phyloP scores from a whole-genome alignment of 2,888 invertebrate species.

The Oligia latruncula region DNA sequence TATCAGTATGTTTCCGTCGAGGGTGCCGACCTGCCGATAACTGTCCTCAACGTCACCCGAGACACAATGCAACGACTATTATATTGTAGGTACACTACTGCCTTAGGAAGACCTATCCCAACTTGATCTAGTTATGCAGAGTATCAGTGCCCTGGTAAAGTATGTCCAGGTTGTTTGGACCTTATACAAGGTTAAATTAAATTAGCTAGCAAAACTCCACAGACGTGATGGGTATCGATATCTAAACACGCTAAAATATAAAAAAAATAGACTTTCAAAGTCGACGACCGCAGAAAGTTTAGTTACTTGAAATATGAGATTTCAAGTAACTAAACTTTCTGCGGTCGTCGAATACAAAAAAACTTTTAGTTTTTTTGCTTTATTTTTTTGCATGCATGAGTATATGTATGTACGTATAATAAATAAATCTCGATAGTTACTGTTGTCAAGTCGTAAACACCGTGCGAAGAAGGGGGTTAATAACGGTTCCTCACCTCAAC shows the following conservation, averaged over 20 bases:
- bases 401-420: no score
- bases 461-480: background rate
- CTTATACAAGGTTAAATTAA: background rate
- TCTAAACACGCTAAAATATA: background rate
- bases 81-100: background rate
- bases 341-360: background rate
- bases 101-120: slow-evolving; percentile 30
- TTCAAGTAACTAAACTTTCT: background rate
- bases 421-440: no score
- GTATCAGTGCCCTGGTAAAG: background rate
- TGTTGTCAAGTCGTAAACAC: background rate
- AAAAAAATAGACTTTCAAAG: background rate
- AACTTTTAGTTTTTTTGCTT: background rate
- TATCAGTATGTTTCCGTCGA: slow-evolving; percentile 50
- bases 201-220: background rate
- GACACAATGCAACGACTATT: background rate
- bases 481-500: slow-evolving; percentile 82
- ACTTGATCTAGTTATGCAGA: slow-evolving; percentile 2
- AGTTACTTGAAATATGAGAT: no score
- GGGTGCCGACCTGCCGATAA: slow-evolving; percentile 65
- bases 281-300: no score
- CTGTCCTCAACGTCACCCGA: slow-evolving; percentile 13
- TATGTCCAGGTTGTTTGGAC: background rate
- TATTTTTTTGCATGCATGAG: no score
- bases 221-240: background rate